A percentile compares a stretch with the other conserved stretches of the same genome.
Conservation (phyloP, 1,140 invertebrate genomes). For the Cydia fagiglandana region DNA sequence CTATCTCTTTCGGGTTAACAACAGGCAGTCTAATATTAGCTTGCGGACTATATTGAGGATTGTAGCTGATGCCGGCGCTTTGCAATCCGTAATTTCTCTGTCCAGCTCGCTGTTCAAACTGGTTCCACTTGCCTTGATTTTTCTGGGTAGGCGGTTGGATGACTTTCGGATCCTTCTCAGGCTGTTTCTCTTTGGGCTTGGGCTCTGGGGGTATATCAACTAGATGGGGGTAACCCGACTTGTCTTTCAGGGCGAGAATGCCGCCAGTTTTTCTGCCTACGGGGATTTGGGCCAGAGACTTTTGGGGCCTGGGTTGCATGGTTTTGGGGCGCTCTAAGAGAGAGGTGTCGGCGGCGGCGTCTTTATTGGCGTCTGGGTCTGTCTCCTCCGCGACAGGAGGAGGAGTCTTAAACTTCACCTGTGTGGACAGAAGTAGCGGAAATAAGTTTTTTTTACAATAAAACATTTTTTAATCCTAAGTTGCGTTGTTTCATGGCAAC, state of each 20-base stretch:
- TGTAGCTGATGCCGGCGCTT: constrained; percentile 40
- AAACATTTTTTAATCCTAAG: too few species aligned
- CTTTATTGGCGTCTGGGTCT: constrained; percentile 55
- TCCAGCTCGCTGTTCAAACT: constrained; percentile 41
- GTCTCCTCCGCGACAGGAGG: constrained; percentile 62
- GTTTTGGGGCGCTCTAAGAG: constrained; percentile 51
- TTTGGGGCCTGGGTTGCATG: constrained; percentile 72
- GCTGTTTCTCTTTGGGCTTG: constrained; percentile 58
- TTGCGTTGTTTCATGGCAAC: too few species aligned
- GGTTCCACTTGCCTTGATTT: constrained; percentile 49
- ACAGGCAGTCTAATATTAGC: constrained; percentile 69
- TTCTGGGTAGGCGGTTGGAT: constrained; percentile 45
- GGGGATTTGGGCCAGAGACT: constrained; percentile 68
- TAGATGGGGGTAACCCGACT: constrained; percentile 76
- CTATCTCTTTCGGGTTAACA: constrained; percentile 78
- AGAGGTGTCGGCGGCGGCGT: not conserved
- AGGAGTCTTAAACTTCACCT: constrained; percentile 81
- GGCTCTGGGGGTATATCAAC: constrained; percentile 68
- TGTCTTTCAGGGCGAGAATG: constrained; percentile 76
- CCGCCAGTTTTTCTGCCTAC: constrained; percentile 74
- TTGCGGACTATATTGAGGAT: constrained; percentile 34
- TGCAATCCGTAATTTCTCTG: constrained; percentile 66
- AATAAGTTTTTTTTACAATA: not conserved
- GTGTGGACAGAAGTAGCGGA: constrained; percentile 35
- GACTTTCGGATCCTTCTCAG: constrained; percentile 58